phyloP scores from a whole-genome alignment of 2,888 invertebrate species.

The Stomorhina lunata region DNA sequence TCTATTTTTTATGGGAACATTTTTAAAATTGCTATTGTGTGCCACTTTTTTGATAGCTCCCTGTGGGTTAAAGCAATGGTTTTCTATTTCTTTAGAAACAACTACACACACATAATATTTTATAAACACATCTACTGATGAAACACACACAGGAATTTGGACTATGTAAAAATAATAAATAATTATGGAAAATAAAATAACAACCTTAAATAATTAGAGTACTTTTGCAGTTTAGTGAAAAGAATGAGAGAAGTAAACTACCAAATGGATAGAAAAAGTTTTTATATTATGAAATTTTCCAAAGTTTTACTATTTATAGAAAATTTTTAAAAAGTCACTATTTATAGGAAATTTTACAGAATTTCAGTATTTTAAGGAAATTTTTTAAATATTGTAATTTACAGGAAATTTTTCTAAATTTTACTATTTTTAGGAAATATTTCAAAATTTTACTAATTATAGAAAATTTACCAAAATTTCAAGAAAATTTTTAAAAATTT shows the following conservation, averaged over 20 bases:
- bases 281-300: conserved; percentile 10
- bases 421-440: too few species aligned
- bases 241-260: not conserved
- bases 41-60: not conserved
- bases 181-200: conserved; percentile 29
- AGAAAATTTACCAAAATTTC: conserved; percentile 50
- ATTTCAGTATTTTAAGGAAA: conserved; percentile 28
- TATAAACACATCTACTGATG: not conserved
- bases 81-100: not conserved
- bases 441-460: too few species aligned
- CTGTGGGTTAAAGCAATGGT: not conserved
- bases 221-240: conserved; percentile 36
- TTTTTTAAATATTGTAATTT: too few species aligned
- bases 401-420: too few species aligned
- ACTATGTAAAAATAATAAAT: conserved; percentile 37
- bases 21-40: not conserved
- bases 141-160: not conserved
- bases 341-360: conserved; percentile 24
- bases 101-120: not conserved
- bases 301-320: conserved; percentile 32
- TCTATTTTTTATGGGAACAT: too few species aligned
- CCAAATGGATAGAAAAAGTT: conserved; percentile 39
- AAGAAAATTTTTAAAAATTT: conserved; percentile 24
- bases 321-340: conserved; percentile 41
- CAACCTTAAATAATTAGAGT: conserved; percentile 53